Conservation (phyloP, 2,888 invertebrate genomes). For the Gymnosoma rotundatum region DNA sequence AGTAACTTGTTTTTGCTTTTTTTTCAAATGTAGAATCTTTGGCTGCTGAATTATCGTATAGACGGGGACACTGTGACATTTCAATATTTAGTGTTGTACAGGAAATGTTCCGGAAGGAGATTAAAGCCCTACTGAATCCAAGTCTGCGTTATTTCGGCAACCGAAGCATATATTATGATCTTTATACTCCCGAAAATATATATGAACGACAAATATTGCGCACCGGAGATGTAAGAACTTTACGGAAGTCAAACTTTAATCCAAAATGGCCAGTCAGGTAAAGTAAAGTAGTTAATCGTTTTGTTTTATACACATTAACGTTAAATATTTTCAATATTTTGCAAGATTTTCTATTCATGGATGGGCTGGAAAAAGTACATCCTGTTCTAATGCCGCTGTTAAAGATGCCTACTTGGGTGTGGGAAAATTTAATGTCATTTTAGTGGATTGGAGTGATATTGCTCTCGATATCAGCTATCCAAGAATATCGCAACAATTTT, state of each 20-base stretch:
- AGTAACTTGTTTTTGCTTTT: neutral
- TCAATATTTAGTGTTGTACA: slow-evolving; percentile 74
- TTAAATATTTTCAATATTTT: neutral
- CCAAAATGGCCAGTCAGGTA: slow-evolving; percentile 77
- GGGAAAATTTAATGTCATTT: slow-evolving; percentile 78
- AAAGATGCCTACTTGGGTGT: slow-evolving; percentile 78
- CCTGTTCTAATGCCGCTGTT: slow-evolving; percentile 78
- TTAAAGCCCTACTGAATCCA: slow-evolving; percentile 71
- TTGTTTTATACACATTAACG: neutral
- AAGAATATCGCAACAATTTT: slow-evolving; percentile 76
- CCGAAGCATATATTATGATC: slow-evolving; percentile 75
- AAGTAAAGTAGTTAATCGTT: slow-evolving; percentile 31
- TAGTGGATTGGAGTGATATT: slow-evolving; percentile 79
- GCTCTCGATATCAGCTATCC: slow-evolving; percentile 76
- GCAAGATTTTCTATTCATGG: slow-evolving; percentile 77
- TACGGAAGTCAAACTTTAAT: slow-evolving; percentile 76
- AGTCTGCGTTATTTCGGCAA: slow-evolving; percentile 59
- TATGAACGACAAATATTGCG: slow-evolving; percentile 73
- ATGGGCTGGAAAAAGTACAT: slow-evolving; percentile 77
- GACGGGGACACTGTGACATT: slow-evolving; percentile 75
- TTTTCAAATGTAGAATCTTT: slow-evolving; percentile 40
- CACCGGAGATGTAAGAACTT: slow-evolving; percentile 72
- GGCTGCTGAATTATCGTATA: slow-evolving; percentile 73
- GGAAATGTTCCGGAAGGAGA: slow-evolving; percentile 73
- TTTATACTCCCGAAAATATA: slow-evolving; percentile 76